Evolutionary conservation across 1,140 invertebrate species (phyloP).

Genomic region (Pectinophora gossypiella): DNA sequence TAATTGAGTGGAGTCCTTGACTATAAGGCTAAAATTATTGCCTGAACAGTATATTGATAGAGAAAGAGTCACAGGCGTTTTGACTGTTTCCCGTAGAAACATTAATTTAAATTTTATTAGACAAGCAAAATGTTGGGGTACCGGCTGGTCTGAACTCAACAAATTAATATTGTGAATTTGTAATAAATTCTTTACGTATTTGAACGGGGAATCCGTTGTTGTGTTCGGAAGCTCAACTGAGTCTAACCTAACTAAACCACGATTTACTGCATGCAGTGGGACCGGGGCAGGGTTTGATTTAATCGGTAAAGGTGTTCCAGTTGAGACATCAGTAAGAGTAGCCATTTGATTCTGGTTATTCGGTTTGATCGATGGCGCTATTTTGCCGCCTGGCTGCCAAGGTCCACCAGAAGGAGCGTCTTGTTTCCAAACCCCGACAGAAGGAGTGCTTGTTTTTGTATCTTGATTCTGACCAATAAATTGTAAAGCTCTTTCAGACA

Average conservation of each 20-base stretch:
- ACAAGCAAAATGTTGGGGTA: slow-evolving; percentile 20
- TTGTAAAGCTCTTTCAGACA: slow-evolving; percentile 31
- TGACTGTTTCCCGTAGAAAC: slow-evolving; percentile 36
- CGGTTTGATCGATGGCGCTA: too few species aligned
- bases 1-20: slow-evolving; percentile 28
- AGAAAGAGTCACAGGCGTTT: slow-evolving; percentile 29
- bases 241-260: slow-evolving; percentile 36
- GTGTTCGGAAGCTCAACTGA: slow-evolving; percentile 48
- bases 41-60: slow-evolving; percentile 33
- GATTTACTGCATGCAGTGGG: neutral
- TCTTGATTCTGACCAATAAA: too few species aligned
- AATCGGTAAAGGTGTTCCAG: too few species aligned
- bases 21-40: slow-evolving; percentile 40
- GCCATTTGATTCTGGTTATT: too few species aligned
- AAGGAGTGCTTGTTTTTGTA: too few species aligned
- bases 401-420: too few species aligned
- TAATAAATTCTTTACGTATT: slow-evolving; percentile 46
- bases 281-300: too few species aligned
- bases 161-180: slow-evolving; percentile 42
- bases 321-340: too few species aligned
- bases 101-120: slow-evolving; percentile 54
- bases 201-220: slow-evolving; percentile 43
- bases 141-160: slow-evolving; percentile 15
- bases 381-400: too few species aligned
- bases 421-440: too few species aligned